Base-by-base conservation (phyloP, 2,113 vertebrate species). In the Mobula birostris region DNA sequence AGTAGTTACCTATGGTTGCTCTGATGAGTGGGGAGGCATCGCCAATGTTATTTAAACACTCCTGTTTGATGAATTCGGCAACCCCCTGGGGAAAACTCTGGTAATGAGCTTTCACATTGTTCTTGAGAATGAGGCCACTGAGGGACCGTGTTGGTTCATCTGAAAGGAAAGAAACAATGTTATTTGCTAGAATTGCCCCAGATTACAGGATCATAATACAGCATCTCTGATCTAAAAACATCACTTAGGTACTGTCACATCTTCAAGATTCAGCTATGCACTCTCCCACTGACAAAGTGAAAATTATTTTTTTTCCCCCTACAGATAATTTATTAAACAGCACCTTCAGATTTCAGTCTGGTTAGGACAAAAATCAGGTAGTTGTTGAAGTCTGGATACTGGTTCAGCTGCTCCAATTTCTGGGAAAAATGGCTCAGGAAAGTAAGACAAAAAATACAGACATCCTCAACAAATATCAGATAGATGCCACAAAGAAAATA, bases 371-470 rank as follows among this genome's bases (percentile, higher is more conserved):
- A 99, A 95, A 99, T 99, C 94, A 99, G 96, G 96, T 99, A 99
- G 96, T 99, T 99, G 97, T 99, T 99, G 96, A 99, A 99, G 95
- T 99, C 98, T 0, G 98, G 98, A 96, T 98, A 99, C 95, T 99
- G 98, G 95, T 99, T 99, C 68, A 99, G 97, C 95, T 99, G 98
- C 95, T 99, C 98, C 96, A 99, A 96, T 97, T 99, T 99, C 98
- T 99, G 95, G 1, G 82, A 94, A 6, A 2, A 95, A 58, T 0
- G 5, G 96, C 97, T 97, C 97, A 98, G 97, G 97, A 96, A 27
- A 85, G 5, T 66, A 90, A 90, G 1, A 27, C 61, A 66, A 32
- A 6, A 7, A 90, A 7, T 32, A 32, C 29, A 66, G 61, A 90
- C 66, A 61, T 19, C 15, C 66, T 11, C 74, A 94, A 5, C 70